phyloP scores from a whole-genome alignment of 2,797 vertebrate genomes.

The Cephalopachus bancanus region DNA sequence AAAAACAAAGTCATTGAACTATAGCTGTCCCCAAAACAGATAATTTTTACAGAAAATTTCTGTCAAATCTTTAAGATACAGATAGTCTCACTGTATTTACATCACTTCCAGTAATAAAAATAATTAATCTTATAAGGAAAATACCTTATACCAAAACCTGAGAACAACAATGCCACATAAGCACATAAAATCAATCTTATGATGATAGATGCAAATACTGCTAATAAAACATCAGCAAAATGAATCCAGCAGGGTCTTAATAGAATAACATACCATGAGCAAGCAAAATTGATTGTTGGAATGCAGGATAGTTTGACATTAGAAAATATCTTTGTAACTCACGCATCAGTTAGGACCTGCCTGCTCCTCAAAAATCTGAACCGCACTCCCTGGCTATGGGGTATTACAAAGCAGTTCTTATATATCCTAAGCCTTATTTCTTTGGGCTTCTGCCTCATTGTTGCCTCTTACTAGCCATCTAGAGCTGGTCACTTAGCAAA shows the following conservation, averaged over 20 bases:
- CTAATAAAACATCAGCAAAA: background rate
- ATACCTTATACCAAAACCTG: background rate
- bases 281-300: background rate
- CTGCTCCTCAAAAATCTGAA: background rate
- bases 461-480: background rate
- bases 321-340: background rate
- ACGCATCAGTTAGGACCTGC: background rate
- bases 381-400: background rate
- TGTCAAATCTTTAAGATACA: background rate
- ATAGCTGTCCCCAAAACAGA: background rate
- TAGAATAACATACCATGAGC: background rate
- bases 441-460: background rate
- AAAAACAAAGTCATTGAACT: background rate
- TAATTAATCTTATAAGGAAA: background rate
- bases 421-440: background rate
- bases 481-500: background rate
- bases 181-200: background rate
- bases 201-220: background rate
- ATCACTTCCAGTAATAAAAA: background rate
- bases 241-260: background rate
- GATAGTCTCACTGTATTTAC: background rate
- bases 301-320: background rate
- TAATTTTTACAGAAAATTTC: background rate
- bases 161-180: background rate
- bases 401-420: background rate